These are phyloP conservation scores for Junonia oenone DNA, from an alignment of 2,888 invertebrate genomes.

Conservation along the genomic window DNA sequence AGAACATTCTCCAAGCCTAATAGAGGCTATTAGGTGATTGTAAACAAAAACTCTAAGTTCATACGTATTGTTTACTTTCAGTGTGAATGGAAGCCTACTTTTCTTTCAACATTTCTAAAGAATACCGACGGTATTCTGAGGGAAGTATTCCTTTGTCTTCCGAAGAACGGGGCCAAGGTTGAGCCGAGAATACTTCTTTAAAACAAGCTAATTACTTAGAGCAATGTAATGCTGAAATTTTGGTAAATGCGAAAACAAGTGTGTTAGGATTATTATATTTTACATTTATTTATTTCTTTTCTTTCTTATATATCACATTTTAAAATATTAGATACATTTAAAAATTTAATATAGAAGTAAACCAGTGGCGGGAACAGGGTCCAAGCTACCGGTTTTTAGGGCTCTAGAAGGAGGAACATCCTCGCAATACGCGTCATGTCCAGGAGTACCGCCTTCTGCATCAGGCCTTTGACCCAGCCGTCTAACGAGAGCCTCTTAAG, in stretches of 20 bases:
- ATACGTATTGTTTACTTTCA: not conserved
- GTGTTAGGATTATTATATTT: too few species aligned
- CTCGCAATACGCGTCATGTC: too few species aligned
- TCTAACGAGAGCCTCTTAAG: too few species aligned
- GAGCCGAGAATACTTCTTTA: not conserved
- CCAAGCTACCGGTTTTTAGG: too few species aligned
- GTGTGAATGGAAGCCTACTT: not conserved
- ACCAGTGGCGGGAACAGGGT: too few species aligned
- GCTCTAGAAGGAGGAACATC: too few species aligned
- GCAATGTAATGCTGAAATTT: not conserved
- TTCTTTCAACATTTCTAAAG: not conserved
- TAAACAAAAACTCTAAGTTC: not conserved
- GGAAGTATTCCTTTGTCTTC: not conserved
- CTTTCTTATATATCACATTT: too few species aligned
- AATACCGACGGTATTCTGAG: not conserved
- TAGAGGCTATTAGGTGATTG: not conserved
- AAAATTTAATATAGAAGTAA: too few species aligned
- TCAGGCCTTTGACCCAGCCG: too few species aligned
- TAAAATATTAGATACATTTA: too few species aligned
- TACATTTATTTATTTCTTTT: too few species aligned
- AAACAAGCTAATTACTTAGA: not conserved
- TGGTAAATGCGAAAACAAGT: not conserved
- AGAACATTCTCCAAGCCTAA: not conserved
- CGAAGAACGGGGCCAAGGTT: not conserved
- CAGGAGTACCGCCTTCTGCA: too few species aligned